Evolutionary conservation across 2,797 vertebrate genomes (phyloP).

Genomic region (Garrulus glandarius): DNA sequence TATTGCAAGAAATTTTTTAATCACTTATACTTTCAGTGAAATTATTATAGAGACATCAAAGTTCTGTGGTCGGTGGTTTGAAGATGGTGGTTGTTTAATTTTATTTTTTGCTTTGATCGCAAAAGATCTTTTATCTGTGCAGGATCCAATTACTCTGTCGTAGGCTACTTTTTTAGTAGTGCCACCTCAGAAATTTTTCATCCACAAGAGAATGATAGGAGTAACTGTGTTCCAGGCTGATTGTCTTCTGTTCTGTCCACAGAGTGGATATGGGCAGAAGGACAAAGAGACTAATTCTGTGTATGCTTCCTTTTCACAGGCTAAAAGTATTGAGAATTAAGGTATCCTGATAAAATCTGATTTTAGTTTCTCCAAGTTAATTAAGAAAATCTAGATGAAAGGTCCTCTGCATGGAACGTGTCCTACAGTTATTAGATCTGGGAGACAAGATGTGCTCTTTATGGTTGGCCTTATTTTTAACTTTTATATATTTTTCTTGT

Average conservation of each 20-base stretch:
- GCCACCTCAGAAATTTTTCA: neutral
- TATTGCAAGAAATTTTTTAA: neutral
- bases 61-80: neutral
- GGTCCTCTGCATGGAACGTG: neutral
- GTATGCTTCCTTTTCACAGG: neutral
- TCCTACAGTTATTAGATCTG: neutral
- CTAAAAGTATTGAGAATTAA: constrained; percentile 19
- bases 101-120: constrained; percentile 19
- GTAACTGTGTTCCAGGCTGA: neutral
- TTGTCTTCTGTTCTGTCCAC: neutral
- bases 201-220: neutral
- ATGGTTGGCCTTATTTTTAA: constrained; percentile 28
- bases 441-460: neutral
- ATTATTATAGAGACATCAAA: neutral
- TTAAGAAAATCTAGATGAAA: neutral
- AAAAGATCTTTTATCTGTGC: neutral
- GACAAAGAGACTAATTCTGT: neutral
- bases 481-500: neutral
- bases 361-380: constrained; percentile 22
- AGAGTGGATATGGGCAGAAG: neutral
- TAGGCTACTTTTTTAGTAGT: neutral
- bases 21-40: neutral
- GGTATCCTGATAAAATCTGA: neutral
- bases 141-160: neutral
- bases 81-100: neutral